Evolutionary conservation across 2,888 invertebrate genomes (phyloP).

Genomic region (Drosophila picticornis): DNA sequence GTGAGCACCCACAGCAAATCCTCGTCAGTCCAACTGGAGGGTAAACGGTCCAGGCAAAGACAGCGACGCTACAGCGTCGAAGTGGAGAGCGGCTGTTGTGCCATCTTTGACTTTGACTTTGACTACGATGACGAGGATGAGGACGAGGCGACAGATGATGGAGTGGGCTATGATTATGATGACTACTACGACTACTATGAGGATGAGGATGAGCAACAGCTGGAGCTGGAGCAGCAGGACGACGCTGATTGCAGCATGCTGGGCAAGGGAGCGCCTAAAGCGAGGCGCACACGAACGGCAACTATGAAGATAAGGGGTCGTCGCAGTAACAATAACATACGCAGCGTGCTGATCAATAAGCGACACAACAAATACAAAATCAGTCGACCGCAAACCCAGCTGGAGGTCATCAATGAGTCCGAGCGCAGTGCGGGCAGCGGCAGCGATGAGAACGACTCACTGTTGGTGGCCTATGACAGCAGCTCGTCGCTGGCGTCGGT

Average conservation of each 20-base stretch:
- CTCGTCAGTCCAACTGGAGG: conserved; percentile 43
- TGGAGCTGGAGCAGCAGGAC: conserved; percentile 56
- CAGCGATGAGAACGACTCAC: conserved; percentile 85
- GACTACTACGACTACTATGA: conserved; percentile 75
- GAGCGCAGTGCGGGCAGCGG: conserved; percentile 85
- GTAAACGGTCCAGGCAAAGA: conserved; percentile 53
- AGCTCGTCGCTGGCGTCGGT: conserved; percentile 84
- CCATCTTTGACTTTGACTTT: conserved; percentile 81
- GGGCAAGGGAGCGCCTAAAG: conserved; percentile 52
- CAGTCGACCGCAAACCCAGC: conserved; percentile 79
- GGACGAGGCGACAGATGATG: conserved; percentile 49
- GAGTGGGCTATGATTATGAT: conserved; percentile 64
- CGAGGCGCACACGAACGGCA: conserved; percentile 30
- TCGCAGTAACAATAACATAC: conserved; percentile 81
- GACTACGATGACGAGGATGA: conserved; percentile 66
- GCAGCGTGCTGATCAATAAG: conserved; percentile 82
- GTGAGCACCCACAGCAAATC: conserved; percentile 58
- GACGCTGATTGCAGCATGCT: conserved; percentile 80
- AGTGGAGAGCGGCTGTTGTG: conserved; percentile 74
- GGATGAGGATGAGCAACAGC: conserved; percentile 68
- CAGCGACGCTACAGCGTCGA: conserved; percentile 64
- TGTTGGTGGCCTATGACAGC: conserved; percentile 85
- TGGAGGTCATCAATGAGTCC: conserved; percentile 84
- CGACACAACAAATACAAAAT: conserved; percentile 84
- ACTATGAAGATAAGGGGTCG: conserved; percentile 51